Evolutionary conservation across 2,888 invertebrate species (phyloP).

Genomic region (Anorthoa munda): DNA sequence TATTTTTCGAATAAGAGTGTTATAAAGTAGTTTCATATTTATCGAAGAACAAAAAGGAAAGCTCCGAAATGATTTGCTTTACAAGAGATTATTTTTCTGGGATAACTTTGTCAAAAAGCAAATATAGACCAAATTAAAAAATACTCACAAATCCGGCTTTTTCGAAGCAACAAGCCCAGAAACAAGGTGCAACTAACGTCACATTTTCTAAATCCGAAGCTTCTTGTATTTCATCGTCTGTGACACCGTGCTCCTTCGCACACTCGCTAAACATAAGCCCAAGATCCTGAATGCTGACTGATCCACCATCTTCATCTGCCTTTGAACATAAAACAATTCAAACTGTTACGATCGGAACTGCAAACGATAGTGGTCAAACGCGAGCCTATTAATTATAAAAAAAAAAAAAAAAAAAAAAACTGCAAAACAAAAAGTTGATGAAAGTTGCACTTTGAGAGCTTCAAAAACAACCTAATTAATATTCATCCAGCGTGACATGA

Average conservation of each 20-base stretch:
- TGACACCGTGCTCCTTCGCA: constrained; percentile 11
- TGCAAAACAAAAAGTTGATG: too few relatives aligned
- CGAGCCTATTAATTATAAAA: too few relatives aligned
- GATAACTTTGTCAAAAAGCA: background rate
- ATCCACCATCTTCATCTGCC: background rate
- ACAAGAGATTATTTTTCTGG: background rate
- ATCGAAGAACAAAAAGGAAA: background rate
- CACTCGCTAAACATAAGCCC: background rate
- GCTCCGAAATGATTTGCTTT: background rate
- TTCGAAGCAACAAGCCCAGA: constrained; percentile 23
- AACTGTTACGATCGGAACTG: too few relatives aligned
- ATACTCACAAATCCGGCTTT: constrained; percentile 39
- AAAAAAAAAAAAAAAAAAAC: too few relatives aligned
- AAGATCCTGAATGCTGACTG: background rate
- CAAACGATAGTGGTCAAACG: too few relatives aligned
- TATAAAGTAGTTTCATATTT: too few relatives aligned
- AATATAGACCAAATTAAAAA: background rate
- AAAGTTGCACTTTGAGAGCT: too few relatives aligned
- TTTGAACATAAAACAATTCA: constrained; percentile 3
- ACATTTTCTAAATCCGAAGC: background rate
- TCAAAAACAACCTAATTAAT: background rate
- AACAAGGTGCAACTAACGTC: constrained; percentile 11
- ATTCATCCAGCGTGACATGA: too few relatives aligned
- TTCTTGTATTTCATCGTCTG: background rate
- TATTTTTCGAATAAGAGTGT: too few relatives aligned